Base-by-base conservation (phyloP, 1,140 invertebrate species). In the Drosophila sturtevanti region DNA sequence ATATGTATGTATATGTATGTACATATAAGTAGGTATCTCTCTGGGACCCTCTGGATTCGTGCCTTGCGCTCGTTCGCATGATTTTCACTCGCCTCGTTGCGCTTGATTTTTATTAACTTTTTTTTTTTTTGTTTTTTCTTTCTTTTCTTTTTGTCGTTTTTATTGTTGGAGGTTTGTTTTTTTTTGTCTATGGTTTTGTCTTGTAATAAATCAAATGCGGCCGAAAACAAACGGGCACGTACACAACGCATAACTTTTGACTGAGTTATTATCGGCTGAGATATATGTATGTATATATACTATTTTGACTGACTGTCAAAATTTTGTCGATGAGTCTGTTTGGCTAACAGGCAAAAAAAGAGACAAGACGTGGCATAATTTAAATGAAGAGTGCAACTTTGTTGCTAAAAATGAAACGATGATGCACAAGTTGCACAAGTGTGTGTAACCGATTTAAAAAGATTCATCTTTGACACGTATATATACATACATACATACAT, bases 291-390 rank as follows among this genome's bases (percentile, higher is more conserved):
- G 51, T 38, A 31, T n/a, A 60, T 41, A 35, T 41, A 38, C 38
- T 61, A 71, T 81, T 78, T 74, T 86, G 81, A 84, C 81, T 81
- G 82, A 78, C 78, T 87, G 84, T 87, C 79, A 82, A 79, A 81
- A 63, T 79, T 86, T 82, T 31, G 27, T 76, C 54, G n/a, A 77
- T 71, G 74, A 34, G 41, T 24, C 11, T 14, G 27, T 31, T 31
- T 31, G 27, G 27, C 7, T 31, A 6, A 24, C 22, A 3, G 22
- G 4, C 22, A 24, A 2, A 24, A 24, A 24, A 24, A 3, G 4
- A 31, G 27, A 16, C 37, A 35, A 60, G 31, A 48, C 38, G 38
- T 63, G 37, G 38, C 41, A 22, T 37, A 35, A 38, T 38, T 38
- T 58, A 35, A 27, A 58, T 31, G 52, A 31, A 55, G 54, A 55